These are phyloP conservation scores for Teinopalpus imperialis DNA, from an alignment of 2,888 invertebrate species.

Conservation along the genomic window DNA sequence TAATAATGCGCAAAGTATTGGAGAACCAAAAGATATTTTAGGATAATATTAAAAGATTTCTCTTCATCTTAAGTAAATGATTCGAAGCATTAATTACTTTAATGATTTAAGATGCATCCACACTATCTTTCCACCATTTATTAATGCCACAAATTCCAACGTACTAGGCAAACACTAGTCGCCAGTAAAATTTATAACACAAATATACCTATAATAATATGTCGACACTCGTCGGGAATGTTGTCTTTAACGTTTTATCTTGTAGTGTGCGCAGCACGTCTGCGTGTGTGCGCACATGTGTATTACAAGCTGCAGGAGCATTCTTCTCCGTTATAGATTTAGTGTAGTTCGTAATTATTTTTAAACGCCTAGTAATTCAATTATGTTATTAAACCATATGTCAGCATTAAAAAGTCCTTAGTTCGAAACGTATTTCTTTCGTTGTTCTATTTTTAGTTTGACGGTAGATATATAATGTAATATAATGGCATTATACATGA, in stretches of 20 bases:
- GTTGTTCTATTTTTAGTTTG: background rate
- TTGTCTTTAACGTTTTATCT: constrained; percentile 56
- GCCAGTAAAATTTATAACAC: constrained; percentile 66
- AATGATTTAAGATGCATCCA: constrained; percentile 25
- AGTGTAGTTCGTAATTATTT: constrained; percentile 13
- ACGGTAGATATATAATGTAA: too few relatives aligned
- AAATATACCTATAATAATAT: constrained; percentile 52
- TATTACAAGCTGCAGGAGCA: constrained; percentile 19
- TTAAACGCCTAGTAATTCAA: constrained; percentile 6
- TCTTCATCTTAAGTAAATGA: constrained; percentile 5
- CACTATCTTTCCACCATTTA: constrained; percentile 34
- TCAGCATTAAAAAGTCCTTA: background rate
- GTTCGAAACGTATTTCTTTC: background rate
- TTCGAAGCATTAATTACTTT: constrained; percentile 16
- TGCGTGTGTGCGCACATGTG: constrained; percentile 19
- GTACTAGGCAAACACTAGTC: constrained; percentile 64
- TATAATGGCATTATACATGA: too few relatives aligned
- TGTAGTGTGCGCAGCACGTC: constrained; percentile 34
- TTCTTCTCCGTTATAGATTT: constrained; percentile 19
- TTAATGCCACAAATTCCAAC: constrained; percentile 51
- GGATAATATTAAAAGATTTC: constrained; percentile 15
- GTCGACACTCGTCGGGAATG: constrained; percentile 59
- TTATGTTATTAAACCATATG: background rate
- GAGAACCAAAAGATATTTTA: constrained; percentile 10
- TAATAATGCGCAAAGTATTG: too few relatives aligned